These are phyloP conservation scores for Pitta sordida DNA, from an alignment of 2,113 vertebrate genomes.

Conservation along the genomic window DNA sequence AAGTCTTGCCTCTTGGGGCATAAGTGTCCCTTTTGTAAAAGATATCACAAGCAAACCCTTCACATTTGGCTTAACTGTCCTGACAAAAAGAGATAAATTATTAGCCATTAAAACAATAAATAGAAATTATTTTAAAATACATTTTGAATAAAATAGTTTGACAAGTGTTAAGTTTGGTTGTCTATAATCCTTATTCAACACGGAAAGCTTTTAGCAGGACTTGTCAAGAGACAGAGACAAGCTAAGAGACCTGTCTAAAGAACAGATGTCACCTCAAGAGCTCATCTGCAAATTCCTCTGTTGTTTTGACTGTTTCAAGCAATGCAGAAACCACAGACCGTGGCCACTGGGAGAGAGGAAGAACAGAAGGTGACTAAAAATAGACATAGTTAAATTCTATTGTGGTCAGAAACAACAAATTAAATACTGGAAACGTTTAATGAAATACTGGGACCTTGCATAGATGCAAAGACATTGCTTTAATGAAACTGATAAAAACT, in stretches of 20 bases:
- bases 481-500: background rate
- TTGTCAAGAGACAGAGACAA: background rate
- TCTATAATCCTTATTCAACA: background rate
- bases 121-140: background rate
- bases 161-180: background rate
- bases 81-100: background rate
- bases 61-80: background rate
- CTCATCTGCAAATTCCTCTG: background rate
- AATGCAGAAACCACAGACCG: background rate
- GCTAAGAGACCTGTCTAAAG: background rate
- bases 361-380: background rate
- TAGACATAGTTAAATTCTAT: background rate
- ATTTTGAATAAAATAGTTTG: background rate
- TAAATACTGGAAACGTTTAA: background rate
- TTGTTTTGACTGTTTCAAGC: background rate
- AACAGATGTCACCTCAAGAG: constrained; percentile 31
- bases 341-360: background rate
- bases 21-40: background rate
- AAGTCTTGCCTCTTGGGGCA: background rate
- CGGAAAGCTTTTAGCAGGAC: background rate
- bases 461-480: background rate
- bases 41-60: background rate
- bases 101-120: background rate
- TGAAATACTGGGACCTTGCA: background rate
- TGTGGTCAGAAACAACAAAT: background rate